Evolutionary conservation across 2,888 invertebrate genomes (phyloP), one percentile per base, ranked within the genome.

Genomic region (Litoditis marina): DNA sequence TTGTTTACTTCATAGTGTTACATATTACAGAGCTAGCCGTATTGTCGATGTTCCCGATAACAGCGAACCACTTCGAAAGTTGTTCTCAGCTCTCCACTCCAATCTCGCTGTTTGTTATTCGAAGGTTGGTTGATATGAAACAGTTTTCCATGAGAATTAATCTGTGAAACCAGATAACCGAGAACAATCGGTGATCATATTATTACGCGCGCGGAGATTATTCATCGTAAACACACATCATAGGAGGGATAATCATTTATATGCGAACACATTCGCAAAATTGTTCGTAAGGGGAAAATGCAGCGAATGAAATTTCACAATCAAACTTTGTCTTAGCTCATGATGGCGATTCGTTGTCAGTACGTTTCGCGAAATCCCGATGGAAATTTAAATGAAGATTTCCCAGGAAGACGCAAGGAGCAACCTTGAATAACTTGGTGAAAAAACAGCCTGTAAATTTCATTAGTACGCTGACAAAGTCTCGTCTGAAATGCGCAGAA

Each of bases 61-160:
- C 16, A 34, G 44, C 7, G 60, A 62, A 46, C 47, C 31, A 19
- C 27, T 66, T 32, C 28, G 57, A 13, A 69, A 51, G 44, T 39
- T 71, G 11, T 56, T 67, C 27, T 71, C 69, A 3, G 59, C 65
- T 8, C 47, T 69, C 13, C 60, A 66, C 36, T 69, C 69, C 1
- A 71, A 71, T 55, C 54, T 71, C 13, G 69, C 71, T 19, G 67
- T 71, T 19, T 71, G 63, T 16, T 71, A 69, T 49, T 55, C 66
- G 11, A 69, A 71, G 51, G 71, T 71, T 25, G 34, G 57, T 31
- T n/a, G n/a, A 2, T n/a, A 36, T 27, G n/a, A 22, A n/a, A 1
- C 19, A 1, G 19, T 47, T 16, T 1, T 1, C 19, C 47, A n/a
- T n/a, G 22, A 1, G 11, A 36, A 36, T 16, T 36, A 36, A 11